phyloP scores from a whole-genome alignment of 2,888 invertebrate species.

The Myopa testacea region DNA sequence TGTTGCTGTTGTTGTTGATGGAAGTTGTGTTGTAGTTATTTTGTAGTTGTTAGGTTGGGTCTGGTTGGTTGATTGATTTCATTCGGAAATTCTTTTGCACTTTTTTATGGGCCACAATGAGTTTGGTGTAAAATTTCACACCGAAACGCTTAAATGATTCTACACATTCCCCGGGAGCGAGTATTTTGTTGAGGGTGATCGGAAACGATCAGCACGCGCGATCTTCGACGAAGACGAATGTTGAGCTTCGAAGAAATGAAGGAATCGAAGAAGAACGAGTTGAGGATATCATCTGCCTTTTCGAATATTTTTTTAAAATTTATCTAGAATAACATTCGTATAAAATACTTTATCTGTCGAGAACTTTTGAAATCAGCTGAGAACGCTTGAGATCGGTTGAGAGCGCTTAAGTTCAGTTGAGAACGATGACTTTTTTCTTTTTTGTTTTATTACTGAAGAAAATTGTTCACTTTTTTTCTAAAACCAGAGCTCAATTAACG shows the following conservation, averaged over 20 bases:
- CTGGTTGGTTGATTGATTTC: slow-evolving; percentile 60
- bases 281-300: not conserved
- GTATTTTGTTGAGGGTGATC: slow-evolving; percentile 20
- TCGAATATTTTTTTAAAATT: not conserved
- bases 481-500: slow-evolving; percentile 30
- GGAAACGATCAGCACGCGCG: slow-evolving; percentile 32
- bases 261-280: not conserved
- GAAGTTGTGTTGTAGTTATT: slow-evolving; percentile 8
- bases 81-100: slow-evolving; percentile 55
- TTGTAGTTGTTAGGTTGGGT: slow-evolving; percentile 4
- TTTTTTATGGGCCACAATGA: slow-evolving; percentile 55
- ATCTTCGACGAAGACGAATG: not conserved
- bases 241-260: not conserved
- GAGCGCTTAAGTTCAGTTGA: no score
- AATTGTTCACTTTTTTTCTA: slow-evolving; percentile 1
- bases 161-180: not conserved
- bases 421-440: not conserved
- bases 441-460: no score
- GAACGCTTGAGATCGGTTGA: no score
- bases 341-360: no score
- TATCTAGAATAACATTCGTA: no score
- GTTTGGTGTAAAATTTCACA: slow-evolving; percentile 68
- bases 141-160: slow-evolving; percentile 65
- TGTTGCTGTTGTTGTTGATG: not conserved
- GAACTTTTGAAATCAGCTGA: no score